phyloP scores from a whole-genome alignment of 2,888 invertebrate species.

The Caenorhabditis doughertyi region DNA sequence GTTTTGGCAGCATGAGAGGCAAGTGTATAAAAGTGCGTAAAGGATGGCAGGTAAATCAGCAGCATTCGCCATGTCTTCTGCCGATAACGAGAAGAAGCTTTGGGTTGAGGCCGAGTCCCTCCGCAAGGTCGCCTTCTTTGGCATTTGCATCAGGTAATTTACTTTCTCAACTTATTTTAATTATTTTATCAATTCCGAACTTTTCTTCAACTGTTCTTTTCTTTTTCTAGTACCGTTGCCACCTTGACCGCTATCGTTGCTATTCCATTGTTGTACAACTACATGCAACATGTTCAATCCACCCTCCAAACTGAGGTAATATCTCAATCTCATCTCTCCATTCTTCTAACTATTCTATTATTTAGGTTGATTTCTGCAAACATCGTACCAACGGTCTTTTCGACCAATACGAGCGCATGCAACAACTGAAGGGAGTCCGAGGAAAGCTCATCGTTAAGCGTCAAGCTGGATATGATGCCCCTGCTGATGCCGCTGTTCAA shows the following conservation, averaged over 20 bases:
- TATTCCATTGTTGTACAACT: conserved; percentile 82
- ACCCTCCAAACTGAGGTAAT: conserved; percentile 79
- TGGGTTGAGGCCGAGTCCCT: conserved; percentile 76
- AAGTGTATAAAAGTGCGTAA: conserved; percentile 61
- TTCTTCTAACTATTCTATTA: conserved; percentile 5
- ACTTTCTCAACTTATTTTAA: not conserved
- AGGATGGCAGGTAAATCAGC: conserved; percentile 61
- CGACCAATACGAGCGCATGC: conserved; percentile 76
- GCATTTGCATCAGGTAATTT: conserved; percentile 76
- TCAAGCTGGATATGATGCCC: conserved; percentile 74
- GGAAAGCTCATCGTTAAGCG: conserved; percentile 75
- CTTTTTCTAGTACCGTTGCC: conserved; percentile 78
- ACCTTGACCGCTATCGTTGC: conserved; percentile 80
- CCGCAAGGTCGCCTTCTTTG: conserved; percentile 76
- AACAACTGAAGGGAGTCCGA: conserved; percentile 75
- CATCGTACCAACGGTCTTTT: conserved; percentile 77
- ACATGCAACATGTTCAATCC: conserved; percentile 82
- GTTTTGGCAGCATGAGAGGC: conserved; percentile 55
- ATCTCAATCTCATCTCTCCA: not conserved
- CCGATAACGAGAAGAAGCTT: conserved; percentile 74
- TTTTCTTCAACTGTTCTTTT: not conserved
- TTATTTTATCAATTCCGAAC: not conserved
- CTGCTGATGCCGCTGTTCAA: conserved; percentile 67
- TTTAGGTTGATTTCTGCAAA: conserved; percentile 78
- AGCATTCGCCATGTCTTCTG: conserved; percentile 66